A percentile compares a stretch with the other conserved stretches of the same genome.
Evolutionary conservation across 2,888 invertebrate species (phyloP).

Genomic region (Saturnia japonica): DNA sequence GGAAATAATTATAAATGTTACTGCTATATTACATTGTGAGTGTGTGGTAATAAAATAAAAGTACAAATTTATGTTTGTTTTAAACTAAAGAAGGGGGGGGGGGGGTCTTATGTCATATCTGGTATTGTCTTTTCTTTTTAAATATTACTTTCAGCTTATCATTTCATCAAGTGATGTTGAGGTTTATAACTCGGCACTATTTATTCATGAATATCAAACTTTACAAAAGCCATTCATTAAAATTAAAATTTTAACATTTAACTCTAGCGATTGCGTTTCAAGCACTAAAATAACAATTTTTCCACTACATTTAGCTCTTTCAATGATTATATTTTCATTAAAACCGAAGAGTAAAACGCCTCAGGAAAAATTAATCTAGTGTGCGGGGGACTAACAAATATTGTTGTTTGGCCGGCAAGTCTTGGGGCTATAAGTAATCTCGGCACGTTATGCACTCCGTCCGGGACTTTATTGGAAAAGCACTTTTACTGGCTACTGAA

Average conservation of each 20-base stretch:
- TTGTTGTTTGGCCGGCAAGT: conserved; percentile 70
- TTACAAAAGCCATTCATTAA: background rate
- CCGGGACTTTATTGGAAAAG: conserved; percentile 73
- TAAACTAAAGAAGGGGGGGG: too few relatives aligned
- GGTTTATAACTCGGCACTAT: background rate
- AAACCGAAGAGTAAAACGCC: conserved; percentile 59
- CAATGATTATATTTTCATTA: conserved; percentile 40
- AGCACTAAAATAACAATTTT: conserved; percentile 13
- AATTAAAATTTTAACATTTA: background rate
- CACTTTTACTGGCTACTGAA: conserved; percentile 42
- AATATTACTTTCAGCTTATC: background rate
- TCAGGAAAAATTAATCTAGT: conserved; percentile 75
- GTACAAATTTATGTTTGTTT: background rate
- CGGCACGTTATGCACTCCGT: conserved; percentile 72
- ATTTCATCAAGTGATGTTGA: background rate
- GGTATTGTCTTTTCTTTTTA: background rate
- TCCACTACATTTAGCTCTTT: conserved; percentile 31
- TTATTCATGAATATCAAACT: background rate
- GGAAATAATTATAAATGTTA: background rate
- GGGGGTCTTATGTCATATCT: background rate
- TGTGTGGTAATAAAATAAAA: too few relatives aligned
- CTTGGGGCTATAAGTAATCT: conserved; percentile 74
- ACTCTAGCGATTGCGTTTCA: background rate
- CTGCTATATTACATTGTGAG: background rate
- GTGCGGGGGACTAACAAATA: conserved; percentile 71